Percentiles rank a stretch among this genome's conserved stretches.
Conservation (phyloP, 2,113 vertebrate species). For the Saimiri boliviensis region DNA sequence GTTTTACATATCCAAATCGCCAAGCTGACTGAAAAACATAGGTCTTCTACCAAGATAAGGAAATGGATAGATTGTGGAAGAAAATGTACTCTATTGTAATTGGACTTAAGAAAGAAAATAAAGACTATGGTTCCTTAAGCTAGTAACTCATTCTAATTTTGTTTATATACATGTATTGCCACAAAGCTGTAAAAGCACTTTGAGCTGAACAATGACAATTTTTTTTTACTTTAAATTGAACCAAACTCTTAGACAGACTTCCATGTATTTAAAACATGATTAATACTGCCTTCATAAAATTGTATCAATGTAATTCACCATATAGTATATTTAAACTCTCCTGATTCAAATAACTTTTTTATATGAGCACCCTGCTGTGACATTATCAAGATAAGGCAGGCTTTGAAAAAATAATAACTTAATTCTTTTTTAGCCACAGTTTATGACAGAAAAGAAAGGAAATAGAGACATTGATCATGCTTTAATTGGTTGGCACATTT, state of each 20-base stretch:
- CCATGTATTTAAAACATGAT: conserved; percentile 51
- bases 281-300: conserved; percentile 57
- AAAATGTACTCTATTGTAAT: not conserved
- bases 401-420: conserved; percentile 74
- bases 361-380: not conserved
- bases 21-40: not conserved
- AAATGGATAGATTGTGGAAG: not conserved
- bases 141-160: not conserved
- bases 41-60: not conserved
- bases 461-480: conserved; percentile 76
- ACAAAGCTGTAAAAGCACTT: not conserved
- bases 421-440: conserved; percentile 73
- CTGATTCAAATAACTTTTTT: conserved; percentile 6
- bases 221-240: conserved; percentile 33
- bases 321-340: conserved; percentile 11
- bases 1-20: conserved; percentile 29
- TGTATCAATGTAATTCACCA: not conserved
- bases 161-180: not conserved
- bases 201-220: not conserved
- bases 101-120: not conserved
- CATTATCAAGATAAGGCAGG: conserved; percentile 49
- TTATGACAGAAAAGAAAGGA: conserved; percentile 77
- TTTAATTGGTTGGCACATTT: conserved; percentile 79
- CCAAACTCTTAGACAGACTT: not conserved
- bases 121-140: not conserved